Conservation (phyloP, 2,888 invertebrate species). For the Caenorhabditis japonica region DNA sequence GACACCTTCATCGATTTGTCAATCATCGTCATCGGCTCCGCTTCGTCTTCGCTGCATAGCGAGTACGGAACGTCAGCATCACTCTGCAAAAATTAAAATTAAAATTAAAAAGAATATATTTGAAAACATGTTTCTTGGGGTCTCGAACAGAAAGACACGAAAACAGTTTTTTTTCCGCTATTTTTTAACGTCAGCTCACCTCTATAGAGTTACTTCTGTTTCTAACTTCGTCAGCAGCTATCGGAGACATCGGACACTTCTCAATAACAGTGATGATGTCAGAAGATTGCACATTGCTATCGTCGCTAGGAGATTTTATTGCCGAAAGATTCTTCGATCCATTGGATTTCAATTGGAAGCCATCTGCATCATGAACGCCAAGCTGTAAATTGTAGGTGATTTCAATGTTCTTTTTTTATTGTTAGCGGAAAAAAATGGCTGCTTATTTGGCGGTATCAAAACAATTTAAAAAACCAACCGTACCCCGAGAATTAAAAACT, state of each 20-base stretch:
- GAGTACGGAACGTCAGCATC: conserved; percentile 53
- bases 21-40: conserved; percentile 50
- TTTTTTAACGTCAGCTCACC: neutral
- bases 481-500: too few species aligned
- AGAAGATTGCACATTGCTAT: conserved; percentile 7
- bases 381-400: conserved; percentile 38
- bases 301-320: conserved; percentile 17
- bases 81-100: conserved; percentile 21
- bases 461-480: neutral
- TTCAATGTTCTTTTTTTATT: too few species aligned
- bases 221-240: conserved; percentile 1
- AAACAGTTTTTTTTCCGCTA: neutral
- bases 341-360: conserved; percentile 26
- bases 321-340: conserved; percentile 5
- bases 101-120: neutral
- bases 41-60: conserved; percentile 52
- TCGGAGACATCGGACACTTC: neutral
- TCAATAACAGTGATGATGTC: conserved; percentile 36
- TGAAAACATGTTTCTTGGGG: too few species aligned
- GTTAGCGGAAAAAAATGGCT: too few species aligned
- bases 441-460: too few species aligned
- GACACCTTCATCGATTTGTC: conserved; percentile 44
- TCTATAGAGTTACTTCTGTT: conserved; percentile 23
- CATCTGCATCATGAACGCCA: conserved; percentile 39
- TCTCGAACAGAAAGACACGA: too few species aligned